Evolutionary conservation across 1,140 invertebrate species (phyloP).

Genomic region (Cydia splendana): DNA sequence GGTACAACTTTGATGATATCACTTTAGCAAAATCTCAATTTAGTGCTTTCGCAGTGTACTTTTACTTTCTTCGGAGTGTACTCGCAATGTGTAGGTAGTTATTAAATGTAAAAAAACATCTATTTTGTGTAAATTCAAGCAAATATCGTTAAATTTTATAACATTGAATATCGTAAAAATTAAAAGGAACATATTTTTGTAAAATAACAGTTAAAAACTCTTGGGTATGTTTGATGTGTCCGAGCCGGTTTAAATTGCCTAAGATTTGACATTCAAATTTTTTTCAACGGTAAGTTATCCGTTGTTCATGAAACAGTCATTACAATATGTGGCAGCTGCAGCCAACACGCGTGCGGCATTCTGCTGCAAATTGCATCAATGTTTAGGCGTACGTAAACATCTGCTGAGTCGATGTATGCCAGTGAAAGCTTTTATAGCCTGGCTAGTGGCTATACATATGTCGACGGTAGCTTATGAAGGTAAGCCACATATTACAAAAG

Average conservation of each 20-base stretch:
- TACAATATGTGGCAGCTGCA: constrained; percentile 23
- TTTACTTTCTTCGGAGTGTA: too few relatives aligned
- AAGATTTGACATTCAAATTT: neutral
- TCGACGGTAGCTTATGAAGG: neutral
- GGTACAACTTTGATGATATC: too few relatives aligned
- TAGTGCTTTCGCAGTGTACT: too few relatives aligned
- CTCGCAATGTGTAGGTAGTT: too few relatives aligned
- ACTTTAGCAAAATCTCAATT: too few relatives aligned
- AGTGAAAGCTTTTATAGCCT: constrained; percentile 28
- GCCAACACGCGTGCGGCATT: constrained; percentile 7
- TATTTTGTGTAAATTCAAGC: too few relatives aligned
- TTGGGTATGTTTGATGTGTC: too few relatives aligned
- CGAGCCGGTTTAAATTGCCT: neutral
- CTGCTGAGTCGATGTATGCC: constrained; percentile 18
- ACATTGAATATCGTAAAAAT: too few relatives aligned
- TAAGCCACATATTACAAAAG: constrained; percentile 9
- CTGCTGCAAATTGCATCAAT: constrained; percentile 22
- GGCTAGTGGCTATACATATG: neutral
- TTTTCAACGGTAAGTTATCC: neutral
- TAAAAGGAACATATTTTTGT: too few relatives aligned
- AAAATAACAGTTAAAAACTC: neutral
- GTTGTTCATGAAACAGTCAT: neutral
- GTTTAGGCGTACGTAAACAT: constrained; percentile 27
- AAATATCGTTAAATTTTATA: too few relatives aligned
- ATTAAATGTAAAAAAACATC: too few relatives aligned